Base-by-base conservation (phyloP, 1,140 invertebrate genomes). In the Macrocentrus cingulum region DNA sequence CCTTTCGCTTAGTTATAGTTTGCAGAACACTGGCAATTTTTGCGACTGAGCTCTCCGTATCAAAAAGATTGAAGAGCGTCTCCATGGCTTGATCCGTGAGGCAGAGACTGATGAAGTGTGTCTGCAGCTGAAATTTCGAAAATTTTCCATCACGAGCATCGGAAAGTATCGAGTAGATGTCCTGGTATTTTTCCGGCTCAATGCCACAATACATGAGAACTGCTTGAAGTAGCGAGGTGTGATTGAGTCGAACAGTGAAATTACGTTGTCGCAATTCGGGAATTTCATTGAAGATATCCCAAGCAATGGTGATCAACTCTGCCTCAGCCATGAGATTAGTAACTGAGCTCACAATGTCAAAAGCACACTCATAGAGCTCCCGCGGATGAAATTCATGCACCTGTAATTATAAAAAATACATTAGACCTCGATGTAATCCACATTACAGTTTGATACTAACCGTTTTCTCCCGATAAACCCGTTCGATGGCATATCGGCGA, bases 301-400 rank as follows among this genome's bases (percentile, higher is more conserved):
- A 86, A 0, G 88, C 84, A 19, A 93, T 81, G 7, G 83, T 84
- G n/a, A 95, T 76, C 0, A 96, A 71, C 72, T 97, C 94, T 1
- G 91, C 92, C 76, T 97, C 94, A 11, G 89, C 84, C 70, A 95
- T 82, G 6, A 90, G 76, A 61, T 86, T 84, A 58, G 81, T 76
- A 42, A 76, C 85, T 2, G 91, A 84, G 15, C 88, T 89, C 8
- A 97, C 88, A 60, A 97, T 94, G 74, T 98, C 95, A 80, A 97
- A 97, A 2, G 91, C 91, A 79, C 92, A 95, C 76, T 97, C 94
- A 56, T 89, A 89, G 4, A 92, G 82, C 79, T 97, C 93, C 62
- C 87, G 85, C 0, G 95, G 95, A 81, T 96, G 92, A 66, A 91
- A 89, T 5, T 91, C 91, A 65, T 85, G 85, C 37, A 70, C 68